Conservation (phyloP, 2,113 vertebrate species). For the Python bivittatus region DNA sequence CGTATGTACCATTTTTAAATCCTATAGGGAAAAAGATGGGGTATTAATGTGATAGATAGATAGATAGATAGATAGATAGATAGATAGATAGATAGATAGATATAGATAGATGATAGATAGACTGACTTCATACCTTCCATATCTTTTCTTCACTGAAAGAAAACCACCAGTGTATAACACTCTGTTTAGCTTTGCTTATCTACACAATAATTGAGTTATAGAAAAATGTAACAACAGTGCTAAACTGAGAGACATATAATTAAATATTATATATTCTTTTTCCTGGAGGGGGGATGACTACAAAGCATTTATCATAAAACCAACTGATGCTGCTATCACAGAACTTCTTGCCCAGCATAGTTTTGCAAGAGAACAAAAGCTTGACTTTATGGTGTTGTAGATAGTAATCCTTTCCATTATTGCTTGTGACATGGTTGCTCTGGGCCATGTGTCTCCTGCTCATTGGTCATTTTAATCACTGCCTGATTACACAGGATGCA, state of each 20-base stretch:
- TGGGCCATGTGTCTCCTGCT: constrained; percentile 55
- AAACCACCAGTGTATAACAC: constrained; percentile 28
- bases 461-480: constrained; percentile 63
- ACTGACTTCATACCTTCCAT: constrained; percentile 31
- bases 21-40: neutral
- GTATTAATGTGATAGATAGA: neutral
- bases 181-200: constrained; percentile 50
- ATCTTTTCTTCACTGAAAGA: constrained; percentile 42
- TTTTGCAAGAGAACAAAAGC: constrained; percentile 24
- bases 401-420: constrained; percentile 54
- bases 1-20: neutral
- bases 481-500: constrained; percentile 49
- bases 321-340: constrained; percentile 36
- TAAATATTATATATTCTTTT: constrained; percentile 24
- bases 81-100: neutral
- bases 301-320: constrained; percentile 41
- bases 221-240: constrained; percentile 30
- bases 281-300: neutral
- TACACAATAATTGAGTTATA: constrained; percentile 47
- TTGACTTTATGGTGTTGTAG: constrained; percentile 45
- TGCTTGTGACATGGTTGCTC: constrained; percentile 58
- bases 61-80: neutral
- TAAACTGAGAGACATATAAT: neutral
- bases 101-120: no score
- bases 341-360: constrained; percentile 36